Evolutionary conservation across 2,113 vertebrate genomes (phyloP).

Genomic region (Austrofundulus limnaeus): DNA sequence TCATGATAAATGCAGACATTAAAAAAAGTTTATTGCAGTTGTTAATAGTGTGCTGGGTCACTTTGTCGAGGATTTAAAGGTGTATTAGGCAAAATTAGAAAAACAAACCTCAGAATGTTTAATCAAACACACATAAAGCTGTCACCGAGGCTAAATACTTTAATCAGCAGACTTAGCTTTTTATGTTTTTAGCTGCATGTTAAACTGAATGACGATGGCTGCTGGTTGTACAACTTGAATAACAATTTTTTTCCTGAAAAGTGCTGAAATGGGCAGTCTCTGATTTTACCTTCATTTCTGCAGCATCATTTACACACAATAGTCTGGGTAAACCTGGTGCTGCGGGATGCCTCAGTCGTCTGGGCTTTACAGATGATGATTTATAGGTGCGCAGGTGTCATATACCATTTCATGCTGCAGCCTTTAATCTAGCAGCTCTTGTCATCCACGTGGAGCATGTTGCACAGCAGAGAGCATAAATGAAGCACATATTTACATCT

Average conservation of each 20-base stretch:
- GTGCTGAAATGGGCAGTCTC: background rate
- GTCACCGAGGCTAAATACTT: constrained; percentile 86
- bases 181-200: constrained; percentile 83
- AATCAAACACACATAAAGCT: constrained; percentile 93
- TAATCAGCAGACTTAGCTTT: constrained; percentile 86
- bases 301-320: background rate
- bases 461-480: constrained; percentile 1
- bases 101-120: constrained; percentile 93
- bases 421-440: constrained; percentile 3
- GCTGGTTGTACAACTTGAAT: constrained; percentile 41
- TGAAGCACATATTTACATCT: background rate
- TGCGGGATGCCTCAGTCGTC: background rate
- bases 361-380: background rate
- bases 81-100: constrained; percentile 93
- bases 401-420: background rate
- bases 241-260: constrained; percentile 32
- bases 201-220: constrained; percentile 74
- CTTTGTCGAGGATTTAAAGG: constrained; percentile 84
- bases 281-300: background rate
- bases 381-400: background rate
- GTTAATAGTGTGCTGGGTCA: constrained; percentile 79
- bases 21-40: constrained; percentile 82
- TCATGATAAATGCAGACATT: constrained; percentile 78
- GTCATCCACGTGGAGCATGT: background rate
- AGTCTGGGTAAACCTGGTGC: background rate